Conservation (phyloP, 2,888 invertebrate genomes). For the Drosophila fungiperda region DNA sequence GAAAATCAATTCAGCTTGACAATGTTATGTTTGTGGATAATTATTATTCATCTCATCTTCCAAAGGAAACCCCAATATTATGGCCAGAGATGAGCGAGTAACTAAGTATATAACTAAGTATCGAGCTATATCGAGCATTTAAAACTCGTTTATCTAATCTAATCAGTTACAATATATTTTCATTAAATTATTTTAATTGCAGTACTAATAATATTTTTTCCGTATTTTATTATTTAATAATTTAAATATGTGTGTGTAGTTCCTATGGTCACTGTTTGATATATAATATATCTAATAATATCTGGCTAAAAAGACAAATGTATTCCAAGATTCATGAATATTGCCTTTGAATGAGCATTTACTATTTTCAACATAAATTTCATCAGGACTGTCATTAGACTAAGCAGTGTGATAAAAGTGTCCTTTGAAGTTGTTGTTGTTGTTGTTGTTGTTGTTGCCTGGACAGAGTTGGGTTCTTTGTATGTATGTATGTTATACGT, state of each 20-base stretch:
- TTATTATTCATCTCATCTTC: not conserved
- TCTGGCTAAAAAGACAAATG: no score
- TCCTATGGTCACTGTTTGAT: not conserved
- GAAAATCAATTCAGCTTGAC: not conserved
- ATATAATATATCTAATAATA: not conserved
- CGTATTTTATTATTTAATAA: not conserved
- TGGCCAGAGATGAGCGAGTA: slow-evolving; percentile 43
- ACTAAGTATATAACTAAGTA: not conserved
- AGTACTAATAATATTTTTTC: not conserved
- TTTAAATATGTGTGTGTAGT: not conserved
- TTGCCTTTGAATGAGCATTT: not conserved
- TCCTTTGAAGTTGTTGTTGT: slow-evolving; percentile 47
- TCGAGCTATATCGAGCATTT: not conserved
- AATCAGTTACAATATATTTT: not conserved
- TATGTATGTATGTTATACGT: not conserved
- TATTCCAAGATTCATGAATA: not conserved
- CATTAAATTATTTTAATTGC: not conserved
- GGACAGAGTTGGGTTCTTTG: slow-evolving; percentile 5
- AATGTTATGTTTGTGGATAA: not conserved
- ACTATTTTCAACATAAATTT: not conserved
- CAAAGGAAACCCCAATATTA: slow-evolving; percentile 31
- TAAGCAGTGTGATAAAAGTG: slow-evolving; percentile 36
- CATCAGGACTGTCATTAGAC: slow-evolving; percentile 33
- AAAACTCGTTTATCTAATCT: no score
- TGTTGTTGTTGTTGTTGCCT: slow-evolving; percentile 17